Base-by-base conservation (phyloP, 2,113 vertebrate species). In the Paraplagusia blochii region DNA sequence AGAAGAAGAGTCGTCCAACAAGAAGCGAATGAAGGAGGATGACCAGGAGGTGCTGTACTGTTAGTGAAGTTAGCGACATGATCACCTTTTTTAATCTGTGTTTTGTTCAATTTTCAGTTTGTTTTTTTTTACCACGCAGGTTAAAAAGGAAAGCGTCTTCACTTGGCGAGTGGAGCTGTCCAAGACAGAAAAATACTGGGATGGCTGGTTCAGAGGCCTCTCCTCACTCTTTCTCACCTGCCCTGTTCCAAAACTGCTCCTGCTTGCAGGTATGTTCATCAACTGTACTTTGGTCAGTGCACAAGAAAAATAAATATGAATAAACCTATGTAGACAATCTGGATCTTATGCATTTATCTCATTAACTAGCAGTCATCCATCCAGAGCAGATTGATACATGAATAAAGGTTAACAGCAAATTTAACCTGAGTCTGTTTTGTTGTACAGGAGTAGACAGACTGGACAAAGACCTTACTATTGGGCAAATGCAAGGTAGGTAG, bases 401-500 rank as follows among this genome's bases (percentile, higher is more conserved):
- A 53, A 45, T 19, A 1, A 58, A 36, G 51, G 18, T 38, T 50
- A 10, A 60, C 46, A 44, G 40, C 56, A 55, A 47, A 44, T 9
- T 39, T 9, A 40, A 35, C 61, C 67, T 59, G 44, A 73, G 49
- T 17, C 45, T 69, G 1, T 57, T 55, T 29, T 1, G 13, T 82
- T 71, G 74, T 84, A 40, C 69, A 99, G 97, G 97, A 78, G 93
- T 99, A 72, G 97, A 99, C 88, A 90, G 97, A 68, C 90, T 99
- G 83, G 97, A 99, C 90, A 98, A 98, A 92, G 97, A 99, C 79
- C 93, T 99, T 50, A 99, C 97, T 40, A 99, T 99, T 80, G 97
- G 97, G 78, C 97, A 99, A 83, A 99, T 99, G 97, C 96, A 99
- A 91, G 97, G 96, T 98, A 85, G 87, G 35, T 29, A 4, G 22